Conservation (phyloP, 2,113 vertebrate species). For the Zosterops borbonicus region DNA sequence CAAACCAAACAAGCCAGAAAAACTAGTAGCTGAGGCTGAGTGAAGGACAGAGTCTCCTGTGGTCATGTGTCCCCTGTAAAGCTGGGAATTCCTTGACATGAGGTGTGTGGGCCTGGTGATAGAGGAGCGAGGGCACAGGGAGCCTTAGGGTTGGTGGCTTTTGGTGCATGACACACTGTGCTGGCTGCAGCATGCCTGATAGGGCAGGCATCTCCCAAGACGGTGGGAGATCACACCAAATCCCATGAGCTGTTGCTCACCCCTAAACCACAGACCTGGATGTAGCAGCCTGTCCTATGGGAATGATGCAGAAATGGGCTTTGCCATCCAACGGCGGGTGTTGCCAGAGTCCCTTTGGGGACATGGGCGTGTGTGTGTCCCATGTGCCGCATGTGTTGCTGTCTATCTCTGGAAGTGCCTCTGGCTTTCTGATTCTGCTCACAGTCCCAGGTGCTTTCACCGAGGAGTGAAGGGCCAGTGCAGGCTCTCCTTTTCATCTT, state of each 20-base stretch:
- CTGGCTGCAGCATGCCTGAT: neutral
- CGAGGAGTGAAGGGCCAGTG: accelerated
- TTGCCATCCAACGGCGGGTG: accelerated
- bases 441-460: neutral
- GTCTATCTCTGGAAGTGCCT: neutral
- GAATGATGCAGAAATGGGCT: accelerated
- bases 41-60: neutral
- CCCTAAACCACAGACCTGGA: neutral
- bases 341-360: neutral
- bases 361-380: accelerated
- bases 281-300: accelerated
- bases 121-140: accelerated
- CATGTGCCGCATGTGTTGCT: accelerated
- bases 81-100: neutral
- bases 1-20: neutral
- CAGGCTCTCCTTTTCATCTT: neutral
- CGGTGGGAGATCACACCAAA: neutral
- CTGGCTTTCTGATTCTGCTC: neutral
- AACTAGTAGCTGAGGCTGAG: neutral
- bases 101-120: neutral
- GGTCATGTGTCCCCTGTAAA: accelerated
- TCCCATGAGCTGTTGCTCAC: accelerated
- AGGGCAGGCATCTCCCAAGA: neutral
- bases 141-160: accelerated
- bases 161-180: neutral